A percentile compares a stretch with the other conserved stretches of the same genome.
Conservation (phyloP, 2,797 vertebrate genomes). For the Spea hammondii region DNA sequence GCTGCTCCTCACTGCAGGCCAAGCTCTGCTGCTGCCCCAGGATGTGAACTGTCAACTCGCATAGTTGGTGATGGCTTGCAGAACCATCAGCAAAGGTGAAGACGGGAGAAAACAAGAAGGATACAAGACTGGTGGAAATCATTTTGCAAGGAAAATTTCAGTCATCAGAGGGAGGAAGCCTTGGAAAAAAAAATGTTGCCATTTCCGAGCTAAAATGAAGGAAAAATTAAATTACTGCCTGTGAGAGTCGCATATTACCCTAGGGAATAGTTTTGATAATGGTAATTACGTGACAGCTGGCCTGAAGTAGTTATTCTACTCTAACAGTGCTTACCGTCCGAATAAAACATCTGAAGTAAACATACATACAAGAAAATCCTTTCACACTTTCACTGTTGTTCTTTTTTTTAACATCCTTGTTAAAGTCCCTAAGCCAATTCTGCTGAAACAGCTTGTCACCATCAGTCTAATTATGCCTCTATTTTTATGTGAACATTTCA, state of each 20-base stretch:
- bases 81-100: slow-evolving; percentile 94
- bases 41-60: slow-evolving; percentile 97
- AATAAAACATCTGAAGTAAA: slow-evolving; percentile 73
- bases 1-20: slow-evolving; percentile 89
- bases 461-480: not conserved
- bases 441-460: slow-evolving; percentile 60
- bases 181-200: slow-evolving; percentile 77
- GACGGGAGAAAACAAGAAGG: slow-evolving; percentile 80
- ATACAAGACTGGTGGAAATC: slow-evolving; percentile 78
- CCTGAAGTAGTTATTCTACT: slow-evolving; percentile 76
- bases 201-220: slow-evolving; percentile 78
- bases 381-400: slow-evolving; percentile 59
- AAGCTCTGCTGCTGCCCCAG: slow-evolving; percentile 85
- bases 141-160: slow-evolving; percentile 79
- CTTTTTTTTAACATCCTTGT: slow-evolving; percentile 51
- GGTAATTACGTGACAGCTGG: slow-evolving; percentile 83
- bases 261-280: slow-evolving; percentile 76
- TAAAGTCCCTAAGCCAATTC: slow-evolving; percentile 60
- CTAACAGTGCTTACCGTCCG: slow-evolving; percentile 76
- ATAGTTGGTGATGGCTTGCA: slow-evolving; percentile 92
- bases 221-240: slow-evolving; percentile 81
- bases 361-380: slow-evolving; percentile 66
- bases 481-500: slow-evolving; percentile 16
- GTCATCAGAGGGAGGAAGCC: slow-evolving; percentile 75
- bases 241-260: slow-evolving; percentile 76